Evolutionary conservation across 2,113 vertebrate genomes (phyloP).

Genomic region (Cyprinus carpio): DNA sequence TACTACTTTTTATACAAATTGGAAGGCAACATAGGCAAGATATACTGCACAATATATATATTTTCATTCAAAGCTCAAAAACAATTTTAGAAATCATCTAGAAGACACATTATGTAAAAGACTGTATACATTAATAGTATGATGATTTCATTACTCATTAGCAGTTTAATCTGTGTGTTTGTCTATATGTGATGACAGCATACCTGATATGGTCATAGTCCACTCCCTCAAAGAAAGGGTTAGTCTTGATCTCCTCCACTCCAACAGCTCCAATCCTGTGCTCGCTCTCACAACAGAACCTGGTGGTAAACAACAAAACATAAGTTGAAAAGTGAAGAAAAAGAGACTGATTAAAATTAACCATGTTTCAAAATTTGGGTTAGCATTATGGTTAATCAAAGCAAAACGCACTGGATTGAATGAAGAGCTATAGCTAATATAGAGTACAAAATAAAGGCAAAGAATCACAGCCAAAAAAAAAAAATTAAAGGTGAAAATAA

Average conservation of each 20-base stretch:
- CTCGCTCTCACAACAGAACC: slow-evolving; percentile 98
- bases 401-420: not conserved
- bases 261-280: slow-evolving; percentile 88
- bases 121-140: not conserved
- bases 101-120: too few relatives aligned
- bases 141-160: not conserved
- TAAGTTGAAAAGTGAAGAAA: not conserved
- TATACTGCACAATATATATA: too few relatives aligned
- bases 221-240: slow-evolving; percentile 96
- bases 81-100: too few relatives aligned
- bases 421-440: not conserved
- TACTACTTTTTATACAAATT: too few relatives aligned
- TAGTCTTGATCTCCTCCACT: slow-evolving; percentile 95
- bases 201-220: slow-evolving; percentile 99
- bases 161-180: not conserved
- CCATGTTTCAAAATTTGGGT: not conserved
- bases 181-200: not conserved
- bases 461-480: not conserved
- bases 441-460: not conserved
- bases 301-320: slow-evolving; percentile 58
- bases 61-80: too few relatives aligned
- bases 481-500: not conserved
- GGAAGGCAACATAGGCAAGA: too few relatives aligned
- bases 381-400: not conserved
- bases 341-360: not conserved